Evolutionary conservation across 1,140 invertebrate genomes (phyloP).

Genomic region (Drosophila pruinosa): DNA sequence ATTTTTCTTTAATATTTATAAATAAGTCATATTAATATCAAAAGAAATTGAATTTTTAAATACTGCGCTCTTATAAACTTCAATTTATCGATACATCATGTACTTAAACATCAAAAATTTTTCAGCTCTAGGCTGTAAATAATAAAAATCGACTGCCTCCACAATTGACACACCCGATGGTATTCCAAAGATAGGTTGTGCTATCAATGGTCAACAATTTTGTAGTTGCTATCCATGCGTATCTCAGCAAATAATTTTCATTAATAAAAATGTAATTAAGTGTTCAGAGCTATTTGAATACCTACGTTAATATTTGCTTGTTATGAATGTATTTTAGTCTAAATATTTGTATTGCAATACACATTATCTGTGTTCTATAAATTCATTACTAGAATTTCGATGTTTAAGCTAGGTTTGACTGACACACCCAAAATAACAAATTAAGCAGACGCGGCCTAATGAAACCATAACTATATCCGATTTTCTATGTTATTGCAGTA

Average conservation of each 20-base stretch:
- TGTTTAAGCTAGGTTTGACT: conserved; percentile 47
- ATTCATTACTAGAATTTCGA: background rate
- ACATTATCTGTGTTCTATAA: background rate
- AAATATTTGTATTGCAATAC: background rate
- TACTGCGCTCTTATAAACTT: too few relatives aligned
- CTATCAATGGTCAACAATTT: conserved; percentile 21
- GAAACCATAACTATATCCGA: background rate
- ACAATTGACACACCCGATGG: conserved; percentile 42
- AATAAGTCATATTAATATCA: too few relatives aligned
- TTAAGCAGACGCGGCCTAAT: conserved; percentile 61
- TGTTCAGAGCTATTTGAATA: background rate
- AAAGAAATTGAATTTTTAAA: too few relatives aligned
- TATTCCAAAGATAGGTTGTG: background rate
- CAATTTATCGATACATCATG: too few relatives aligned
- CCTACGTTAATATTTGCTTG: background rate
- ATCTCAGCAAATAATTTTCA: conserved; percentile 22
- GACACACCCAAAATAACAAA: conserved; percentile 75
- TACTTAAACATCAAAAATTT: too few relatives aligned
- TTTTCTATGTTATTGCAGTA: conserved; percentile 8
- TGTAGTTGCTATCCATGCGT: conserved; percentile 62
- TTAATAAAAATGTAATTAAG: conserved; percentile 56
- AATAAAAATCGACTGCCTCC: background rate
- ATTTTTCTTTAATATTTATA: too few relatives aligned
- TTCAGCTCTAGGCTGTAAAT: conserved; percentile 22
- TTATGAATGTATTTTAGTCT: too few relatives aligned